These are phyloP conservation scores for Labia minor DNA, from an alignment of 2,888 invertebrate species.

Conservation along the genomic window DNA sequence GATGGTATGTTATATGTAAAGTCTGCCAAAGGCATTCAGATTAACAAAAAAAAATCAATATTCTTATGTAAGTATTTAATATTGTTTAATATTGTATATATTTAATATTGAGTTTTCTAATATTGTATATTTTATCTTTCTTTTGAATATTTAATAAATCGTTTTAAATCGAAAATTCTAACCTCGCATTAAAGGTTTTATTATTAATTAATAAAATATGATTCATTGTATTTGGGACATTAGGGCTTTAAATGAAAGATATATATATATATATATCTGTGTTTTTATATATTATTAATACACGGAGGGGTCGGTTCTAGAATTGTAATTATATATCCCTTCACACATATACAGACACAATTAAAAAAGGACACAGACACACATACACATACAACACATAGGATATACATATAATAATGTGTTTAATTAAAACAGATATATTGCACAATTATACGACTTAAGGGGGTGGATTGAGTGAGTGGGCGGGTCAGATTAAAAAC, in stretches of 20 bases:
- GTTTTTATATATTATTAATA: background rate
- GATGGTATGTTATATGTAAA: too few relatives aligned
- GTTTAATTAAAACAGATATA: constrained; percentile 13
- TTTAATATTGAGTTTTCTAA: too few relatives aligned
- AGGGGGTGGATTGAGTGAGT: background rate
- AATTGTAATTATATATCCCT: constrained; percentile 4
- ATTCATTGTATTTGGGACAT: background rate
- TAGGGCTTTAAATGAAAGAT: background rate
- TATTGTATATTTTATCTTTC: too few relatives aligned
- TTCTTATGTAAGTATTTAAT: too few relatives aligned
- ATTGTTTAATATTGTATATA: too few relatives aligned
- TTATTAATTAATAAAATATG: constrained; percentile 8
- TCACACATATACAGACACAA: background rate
- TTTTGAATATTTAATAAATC: background rate
- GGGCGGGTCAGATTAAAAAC: background rate
- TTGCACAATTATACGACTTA: constrained; percentile 5
- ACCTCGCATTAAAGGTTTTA: background rate
- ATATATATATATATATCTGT: too few relatives aligned
- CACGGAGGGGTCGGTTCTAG: background rate
- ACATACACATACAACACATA: background rate
- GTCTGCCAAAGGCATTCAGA: too few relatives aligned
- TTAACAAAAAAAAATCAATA: too few relatives aligned
- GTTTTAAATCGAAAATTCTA: background rate
- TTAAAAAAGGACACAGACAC: background rate
- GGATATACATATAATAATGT: constrained; percentile 13